A percentile compares a stretch with the other conserved stretches of the same genome.
phyloP scores from a whole-genome alignment of 1,140 invertebrate species.

The Halesus radiatus region DNA sequence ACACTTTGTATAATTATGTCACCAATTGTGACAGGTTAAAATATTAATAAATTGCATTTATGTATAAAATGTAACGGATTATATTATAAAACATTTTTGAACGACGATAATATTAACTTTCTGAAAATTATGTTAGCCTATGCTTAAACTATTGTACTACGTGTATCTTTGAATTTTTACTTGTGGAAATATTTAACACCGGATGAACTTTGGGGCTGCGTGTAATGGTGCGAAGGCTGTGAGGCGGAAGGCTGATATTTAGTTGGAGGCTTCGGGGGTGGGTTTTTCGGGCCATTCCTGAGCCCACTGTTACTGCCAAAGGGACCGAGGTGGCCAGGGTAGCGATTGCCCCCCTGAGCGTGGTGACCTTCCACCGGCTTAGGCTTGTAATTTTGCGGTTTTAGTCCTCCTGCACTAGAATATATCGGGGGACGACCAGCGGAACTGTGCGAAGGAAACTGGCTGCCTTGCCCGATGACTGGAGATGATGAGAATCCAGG shows the following conservation, averaged over 20 bases:
- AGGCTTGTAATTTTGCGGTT: not conserved
- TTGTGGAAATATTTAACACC: not conserved
- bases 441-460: not conserved
- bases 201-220: not conserved
- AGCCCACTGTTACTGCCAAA: conserved; percentile 8
- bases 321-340: not conserved
- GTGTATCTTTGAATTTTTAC: no score
- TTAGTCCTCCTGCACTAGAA: not conserved
- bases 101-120: no score
- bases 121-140: no score
- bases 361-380: not conserved
- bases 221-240: not conserved
- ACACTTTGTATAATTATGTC: no score
- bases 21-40: no score
- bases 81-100: no score
- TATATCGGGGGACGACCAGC: not conserved
- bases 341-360: not conserved
- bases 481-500: not conserved
- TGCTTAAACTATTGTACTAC: no score
- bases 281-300: not conserved
- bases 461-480: not conserved
- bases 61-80: no score
- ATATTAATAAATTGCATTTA: no score
- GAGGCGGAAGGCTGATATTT: not conserved
- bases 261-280: not conserved